A percentile compares a stretch with the other conserved stretches of the same genome.
phyloP scores from a whole-genome alignment of 2,113 vertebrate genomes.

The Pelecanoides urinatrix region DNA sequence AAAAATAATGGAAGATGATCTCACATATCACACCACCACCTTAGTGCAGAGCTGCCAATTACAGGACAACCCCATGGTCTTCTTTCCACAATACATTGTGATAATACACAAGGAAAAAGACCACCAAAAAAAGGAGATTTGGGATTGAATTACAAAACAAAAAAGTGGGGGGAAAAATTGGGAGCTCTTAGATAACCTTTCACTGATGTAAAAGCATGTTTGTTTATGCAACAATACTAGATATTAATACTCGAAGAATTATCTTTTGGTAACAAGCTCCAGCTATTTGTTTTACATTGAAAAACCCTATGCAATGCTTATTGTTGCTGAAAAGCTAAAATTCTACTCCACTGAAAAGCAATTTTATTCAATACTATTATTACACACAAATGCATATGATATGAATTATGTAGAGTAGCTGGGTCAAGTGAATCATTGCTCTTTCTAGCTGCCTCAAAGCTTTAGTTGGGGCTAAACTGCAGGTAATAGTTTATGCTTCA shows the following conservation, averaged over 20 bases:
- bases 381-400: neutral
- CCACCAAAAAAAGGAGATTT: neutral
- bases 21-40: neutral
- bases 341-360: neutral
- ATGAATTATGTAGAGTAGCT: neutral
- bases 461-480: neutral
- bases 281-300: neutral
- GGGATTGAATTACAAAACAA: neutral
- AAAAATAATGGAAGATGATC: neutral
- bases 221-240: neutral
- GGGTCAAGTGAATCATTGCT: neutral
- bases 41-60: neutral
- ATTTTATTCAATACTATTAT: neutral
- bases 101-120: fast-evolving
- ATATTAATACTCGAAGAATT: neutral
- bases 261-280: neutral
- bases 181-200: neutral
- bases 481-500: neutral
- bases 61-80: neutral
- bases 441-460: neutral
- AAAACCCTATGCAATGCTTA: neutral
- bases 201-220: neutral
- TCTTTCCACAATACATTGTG: neutral
- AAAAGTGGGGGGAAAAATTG: fast-evolving
- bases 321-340: neutral